phyloP scores from a whole-genome alignment of 1,140 invertebrate species.

The Berghia stephanieae region DNA sequence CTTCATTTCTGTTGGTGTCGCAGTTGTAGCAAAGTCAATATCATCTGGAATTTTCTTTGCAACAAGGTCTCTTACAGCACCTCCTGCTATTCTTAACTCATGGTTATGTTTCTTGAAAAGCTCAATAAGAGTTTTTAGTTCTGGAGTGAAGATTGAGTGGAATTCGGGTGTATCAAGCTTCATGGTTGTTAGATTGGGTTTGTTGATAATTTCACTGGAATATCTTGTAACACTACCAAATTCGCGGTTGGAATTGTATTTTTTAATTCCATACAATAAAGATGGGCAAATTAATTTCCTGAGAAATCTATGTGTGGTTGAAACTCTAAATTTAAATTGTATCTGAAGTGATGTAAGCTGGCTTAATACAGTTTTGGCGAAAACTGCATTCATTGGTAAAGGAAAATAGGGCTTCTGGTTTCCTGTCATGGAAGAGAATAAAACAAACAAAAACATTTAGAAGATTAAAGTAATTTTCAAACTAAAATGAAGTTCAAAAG shows the following conservation, averaged over 20 bases:
- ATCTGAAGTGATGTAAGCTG: too few relatives aligned
- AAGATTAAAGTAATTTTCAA: too few relatives aligned
- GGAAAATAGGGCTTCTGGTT: too few relatives aligned
- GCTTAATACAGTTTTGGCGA: neutral
- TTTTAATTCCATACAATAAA: conserved; percentile 1
- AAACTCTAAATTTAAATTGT: too few relatives aligned
- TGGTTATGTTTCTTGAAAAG: conserved; percentile 85
- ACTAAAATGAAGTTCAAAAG: too few relatives aligned
- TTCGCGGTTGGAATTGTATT: neutral
- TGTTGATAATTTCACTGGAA: neutral
- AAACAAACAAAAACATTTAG: too few relatives aligned
- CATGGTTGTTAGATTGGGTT: conserved; percentile 59
- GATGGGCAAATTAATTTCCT: neutral
- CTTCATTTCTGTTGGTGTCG: conserved; percentile 97
- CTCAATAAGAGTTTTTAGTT: conserved; percentile 75
- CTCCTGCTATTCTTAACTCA: conserved; percentile 92
- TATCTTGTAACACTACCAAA: neutral
- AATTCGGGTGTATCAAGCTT: conserved; percentile 72
- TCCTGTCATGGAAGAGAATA: too few relatives aligned
- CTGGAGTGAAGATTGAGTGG: conserved; percentile 81
- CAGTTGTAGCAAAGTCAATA: conserved; percentile 97
- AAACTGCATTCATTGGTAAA: too few relatives aligned
- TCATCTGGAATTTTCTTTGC: conserved; percentile 86
- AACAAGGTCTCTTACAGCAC: conserved; percentile 94
- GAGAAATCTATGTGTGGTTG: too few relatives aligned